Base-by-base conservation (phyloP, 35 echinoderm and acorn worm species). In the Ophioderma brevispina region DNA sequence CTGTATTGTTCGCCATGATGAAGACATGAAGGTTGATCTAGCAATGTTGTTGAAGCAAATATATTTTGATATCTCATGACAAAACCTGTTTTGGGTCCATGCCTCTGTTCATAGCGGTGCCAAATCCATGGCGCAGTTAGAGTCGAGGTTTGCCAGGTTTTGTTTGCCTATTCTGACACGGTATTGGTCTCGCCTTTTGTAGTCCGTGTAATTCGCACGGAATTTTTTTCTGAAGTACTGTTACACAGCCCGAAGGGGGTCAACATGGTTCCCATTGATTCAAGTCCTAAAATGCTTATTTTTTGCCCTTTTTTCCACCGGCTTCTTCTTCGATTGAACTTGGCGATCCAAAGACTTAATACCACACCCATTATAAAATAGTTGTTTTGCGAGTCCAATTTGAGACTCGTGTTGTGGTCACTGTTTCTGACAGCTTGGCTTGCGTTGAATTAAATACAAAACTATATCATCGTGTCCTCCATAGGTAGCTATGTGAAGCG, bases 401-500 rank as follows among this genome's bases (percentile, higher is more conserved):
- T 11, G 21, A 52, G 8, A 52, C 21, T 11, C 21, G 46, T 52
- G 21, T 11, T 52, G 21, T 52, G 21, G 46, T 11, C 21, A 2
- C 17, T 70, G 59, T 70, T n/a, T 70, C 59, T 25, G 15, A 70
- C n/a, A 70, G n/a, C 28, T 6, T 25, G 59, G 59, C n/a, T 70
- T 70, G 10, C 83, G 23, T 28, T 76, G 64, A 36, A 91, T 85
- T 32, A 95, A 80, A 78, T 91, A 95, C 1, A 95, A 80, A 28
- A 82, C 89, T 40, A 95, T 95, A 77, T 95, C 93, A 33, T 91
- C 76, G 35, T 91, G 89, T 13, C 93, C 93, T 2, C 89, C 84
- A 37, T 91, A 95, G 14, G 93, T 84, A 6, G 93, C 93, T 35
- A 95, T 95, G 64, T 95, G 93, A 33, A 95, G 31, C 33, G 93